A percentile compares a stretch with the other conserved stretches of the same genome.
phyloP scores from a whole-genome alignment of 1,140 invertebrate species.

The Drosophila melanica region DNA sequence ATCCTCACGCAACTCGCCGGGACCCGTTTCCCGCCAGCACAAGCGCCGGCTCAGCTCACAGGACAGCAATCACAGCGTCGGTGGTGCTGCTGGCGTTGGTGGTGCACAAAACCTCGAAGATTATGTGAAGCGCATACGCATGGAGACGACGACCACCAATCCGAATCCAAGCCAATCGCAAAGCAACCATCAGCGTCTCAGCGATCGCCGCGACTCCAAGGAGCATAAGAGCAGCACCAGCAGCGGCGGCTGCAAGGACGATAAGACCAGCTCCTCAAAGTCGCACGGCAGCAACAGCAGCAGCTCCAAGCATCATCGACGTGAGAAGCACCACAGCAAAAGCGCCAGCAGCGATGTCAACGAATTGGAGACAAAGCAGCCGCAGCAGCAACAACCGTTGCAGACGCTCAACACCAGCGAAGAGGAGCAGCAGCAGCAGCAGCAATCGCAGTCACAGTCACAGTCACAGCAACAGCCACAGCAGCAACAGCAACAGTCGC shows the following conservation, averaged over 20 bases:
- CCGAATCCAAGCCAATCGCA: constrained; percentile 23
- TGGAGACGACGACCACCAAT: constrained; percentile 78
- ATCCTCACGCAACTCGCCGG: constrained; percentile 86
- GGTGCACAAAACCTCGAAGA: constrained; percentile 84
- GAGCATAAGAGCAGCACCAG: constrained; percentile 84
- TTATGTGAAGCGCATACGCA: constrained; percentile 89
- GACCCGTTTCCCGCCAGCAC: constrained; percentile 84
- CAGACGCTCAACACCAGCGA: constrained; percentile 62
- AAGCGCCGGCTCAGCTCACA: constrained; percentile 92
- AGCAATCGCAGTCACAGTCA: constrained; percentile 21
- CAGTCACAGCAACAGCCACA: constrained; percentile 36
- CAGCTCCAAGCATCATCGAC: constrained; percentile 66
- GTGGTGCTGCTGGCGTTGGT: not conserved
- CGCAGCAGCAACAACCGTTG: constrained; percentile 16
- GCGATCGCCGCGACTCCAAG: constrained; percentile 89
- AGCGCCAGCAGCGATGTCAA: constrained; percentile 37
- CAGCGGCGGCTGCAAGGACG: constrained; percentile 48
- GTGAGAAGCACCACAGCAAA: constrained; percentile 63
- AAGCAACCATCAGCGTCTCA: constrained; percentile 65
- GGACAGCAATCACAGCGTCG: constrained; percentile 87
- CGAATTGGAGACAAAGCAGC: constrained; percentile 31
- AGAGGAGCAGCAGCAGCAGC: constrained; percentile 46
- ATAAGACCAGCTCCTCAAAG: constrained; percentile 57
- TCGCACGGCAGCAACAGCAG: constrained; percentile 43
- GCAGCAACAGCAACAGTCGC: constrained; percentile 38